phyloP scores from a whole-genome alignment of 2,113 vertebrate species.

The Xenus cinereus region DNA sequence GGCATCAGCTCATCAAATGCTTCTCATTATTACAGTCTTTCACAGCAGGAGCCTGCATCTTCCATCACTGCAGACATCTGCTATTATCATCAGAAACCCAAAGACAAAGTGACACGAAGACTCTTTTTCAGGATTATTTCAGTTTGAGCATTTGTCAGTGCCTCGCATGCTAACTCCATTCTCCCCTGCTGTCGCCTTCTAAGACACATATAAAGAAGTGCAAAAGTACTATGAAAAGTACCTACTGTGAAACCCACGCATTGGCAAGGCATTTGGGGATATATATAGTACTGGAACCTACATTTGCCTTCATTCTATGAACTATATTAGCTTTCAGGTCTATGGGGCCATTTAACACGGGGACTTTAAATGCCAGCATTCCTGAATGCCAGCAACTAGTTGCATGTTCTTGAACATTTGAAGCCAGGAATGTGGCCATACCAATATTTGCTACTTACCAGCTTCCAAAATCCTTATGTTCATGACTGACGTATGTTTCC shows the following conservation, averaged over 20 bases:
- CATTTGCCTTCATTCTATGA: not conserved
- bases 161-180: not conserved
- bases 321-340: not conserved
- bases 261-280: not conserved
- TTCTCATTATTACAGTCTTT: conserved; percentile 35
- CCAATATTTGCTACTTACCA: not conserved
- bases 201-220: not conserved
- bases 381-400: not conserved
- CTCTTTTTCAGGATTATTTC: conserved; percentile 21
- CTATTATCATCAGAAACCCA: conserved; percentile 22
- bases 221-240: not conserved
- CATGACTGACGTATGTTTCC: not conserved
- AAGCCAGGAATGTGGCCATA: not conserved
- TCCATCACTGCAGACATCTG: conserved; percentile 36
- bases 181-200: not conserved
- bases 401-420: not conserved
- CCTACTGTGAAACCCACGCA: not conserved
- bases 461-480: not conserved
- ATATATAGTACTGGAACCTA: not conserved
- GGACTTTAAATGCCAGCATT: not conserved
- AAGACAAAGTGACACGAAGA: not conserved
- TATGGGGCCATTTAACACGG: not conserved
- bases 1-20: conserved; percentile 26
- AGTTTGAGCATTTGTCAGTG: not conserved
- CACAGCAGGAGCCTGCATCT: conserved; percentile 29